A percentile compares a stretch with the other conserved stretches of the same genome.
Conservation (phyloP, 2,797 vertebrate genomes). For the Allobates femoralis region DNA sequence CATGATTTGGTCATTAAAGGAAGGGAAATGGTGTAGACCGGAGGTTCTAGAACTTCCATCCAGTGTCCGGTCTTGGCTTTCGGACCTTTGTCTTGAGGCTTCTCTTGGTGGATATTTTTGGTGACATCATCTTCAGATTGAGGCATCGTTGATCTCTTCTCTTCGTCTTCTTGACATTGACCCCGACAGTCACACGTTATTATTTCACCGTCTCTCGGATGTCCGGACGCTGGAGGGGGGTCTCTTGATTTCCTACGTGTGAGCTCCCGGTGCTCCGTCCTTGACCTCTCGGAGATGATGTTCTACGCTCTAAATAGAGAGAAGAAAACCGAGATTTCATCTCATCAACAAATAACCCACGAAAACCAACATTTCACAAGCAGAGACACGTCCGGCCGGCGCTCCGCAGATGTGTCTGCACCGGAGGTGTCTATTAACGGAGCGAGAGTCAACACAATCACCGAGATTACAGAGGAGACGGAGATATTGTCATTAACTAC, state of each 20-base stretch:
- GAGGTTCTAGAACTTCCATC: no score
- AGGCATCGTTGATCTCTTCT: neutral
- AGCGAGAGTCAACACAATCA: neutral
- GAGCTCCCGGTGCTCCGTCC: neutral
- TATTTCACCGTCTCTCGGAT: neutral
- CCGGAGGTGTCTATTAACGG: neutral
- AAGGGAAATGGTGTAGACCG: no score
- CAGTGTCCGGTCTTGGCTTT: no score
- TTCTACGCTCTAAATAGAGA: neutral
- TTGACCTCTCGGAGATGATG: conserved; percentile 13
- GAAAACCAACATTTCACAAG: conserved; percentile 31
- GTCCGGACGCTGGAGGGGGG: neutral
- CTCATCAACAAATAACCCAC: conserved; percentile 17
- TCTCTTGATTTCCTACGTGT: conserved; percentile 15
- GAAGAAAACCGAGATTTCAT: conserved; percentile 32
- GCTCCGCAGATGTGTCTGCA: conserved; percentile 9
- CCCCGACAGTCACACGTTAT: neutral
- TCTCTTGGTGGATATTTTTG: neutral
- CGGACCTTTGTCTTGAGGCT: neutral
- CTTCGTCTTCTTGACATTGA: neutral
- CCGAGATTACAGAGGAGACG: neutral
- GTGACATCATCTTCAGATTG: neutral
- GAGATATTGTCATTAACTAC: neutral
- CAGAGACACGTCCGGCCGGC: conserved; percentile 35
- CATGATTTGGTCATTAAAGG: no score